Conservation (phyloP, 2,888 invertebrate genomes). For the Papilio protenor region DNA sequence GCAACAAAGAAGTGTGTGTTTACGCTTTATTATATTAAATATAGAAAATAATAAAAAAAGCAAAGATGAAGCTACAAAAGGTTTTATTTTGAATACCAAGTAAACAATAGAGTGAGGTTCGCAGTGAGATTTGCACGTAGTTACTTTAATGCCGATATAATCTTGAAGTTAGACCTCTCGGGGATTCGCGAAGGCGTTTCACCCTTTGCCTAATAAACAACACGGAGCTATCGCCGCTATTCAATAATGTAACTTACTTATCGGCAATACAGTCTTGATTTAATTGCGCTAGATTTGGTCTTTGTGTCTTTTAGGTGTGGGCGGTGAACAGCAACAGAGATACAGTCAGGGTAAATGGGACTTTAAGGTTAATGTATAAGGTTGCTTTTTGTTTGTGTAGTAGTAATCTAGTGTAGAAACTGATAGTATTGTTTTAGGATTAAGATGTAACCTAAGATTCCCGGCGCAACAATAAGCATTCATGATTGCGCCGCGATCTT, state of each 20-base stretch:
- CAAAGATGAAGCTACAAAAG: background rate
- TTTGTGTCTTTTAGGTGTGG: slow-evolving; percentile 49
- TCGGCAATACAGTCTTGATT: slow-evolving; percentile 53
- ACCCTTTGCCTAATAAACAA: slow-evolving; percentile 68
- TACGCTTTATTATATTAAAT: too few species aligned
- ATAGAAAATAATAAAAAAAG: background rate
- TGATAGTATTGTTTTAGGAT: slow-evolving; percentile 76
- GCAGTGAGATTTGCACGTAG: slow-evolving; percentile 65
- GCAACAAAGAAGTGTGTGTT: background rate
- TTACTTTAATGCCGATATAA: slow-evolving; percentile 65
- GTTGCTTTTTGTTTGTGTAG: slow-evolving; percentile 50
- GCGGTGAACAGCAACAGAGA: slow-evolving; percentile 49
- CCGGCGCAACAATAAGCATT: slow-evolving; percentile 63
- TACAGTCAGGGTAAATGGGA: slow-evolving; percentile 48
- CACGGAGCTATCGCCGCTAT: slow-evolving; percentile 48
- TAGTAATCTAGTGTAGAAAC: slow-evolving; percentile 50
- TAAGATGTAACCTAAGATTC: slow-evolving; percentile 73
- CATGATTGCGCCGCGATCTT: slow-evolving; percentile 56
- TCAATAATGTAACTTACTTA: slow-evolving; percentile 54
- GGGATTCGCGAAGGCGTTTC: slow-evolving; percentile 63
- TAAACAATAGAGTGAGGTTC: slow-evolving; percentile 54
- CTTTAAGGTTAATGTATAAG: slow-evolving; percentile 46
- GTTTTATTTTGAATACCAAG: slow-evolving; percentile 42
- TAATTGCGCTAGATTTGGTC: slow-evolving; percentile 44
- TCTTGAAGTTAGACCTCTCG: slow-evolving; percentile 62